Base-by-base conservation (phyloP, 2,888 invertebrate genomes). In the Tortricodes alternella region DNA sequence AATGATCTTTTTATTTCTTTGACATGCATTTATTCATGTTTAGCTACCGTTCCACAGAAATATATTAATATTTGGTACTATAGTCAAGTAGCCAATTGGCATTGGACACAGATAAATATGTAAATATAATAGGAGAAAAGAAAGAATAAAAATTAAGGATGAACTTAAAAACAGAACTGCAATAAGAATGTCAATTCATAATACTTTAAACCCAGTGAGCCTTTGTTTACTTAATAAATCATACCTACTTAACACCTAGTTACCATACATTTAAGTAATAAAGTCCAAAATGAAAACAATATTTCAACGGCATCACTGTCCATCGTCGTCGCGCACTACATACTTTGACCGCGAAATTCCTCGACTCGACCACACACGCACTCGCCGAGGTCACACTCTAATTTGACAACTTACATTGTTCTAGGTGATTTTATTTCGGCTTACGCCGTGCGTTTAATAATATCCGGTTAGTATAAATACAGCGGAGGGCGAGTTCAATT, bases 331-430 rank as follows among this genome's bases (percentile, higher is more conserved):
- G 83, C 80, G 84, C 80, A 82, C 83, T 83, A 83, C 74, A 82
- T 81, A 76, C 70, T 69, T 37, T 70, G 80, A 73, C 81, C 83
- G 84, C 86, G 80, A 86, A 88, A 86, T 80, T 80, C 72, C 83
- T 83, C 72, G 69, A 66, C 66, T 76, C 66, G 77, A 81, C 80
- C 84, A 78, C 80, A 77, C 70, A 75, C 71, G 64, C 58, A 50
- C 52, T 41, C 41, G 39, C 62, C 86, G 82, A 89, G 89, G 89
- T 85, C 87, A 83, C 65, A 73, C 74, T 74, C 70, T 77, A 76
- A 79, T 84, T 83, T 85, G 85, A 86, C 85, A 85, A 76, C 82
- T 82, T 80, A 84, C 83, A 84, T 89, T 88, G 88, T 88, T 87
- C 83, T 86, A 82, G 66, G 69, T 66, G 70, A 73, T 69, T 72